These are phyloP conservation scores for Opisthocomus hoazin DNA, from an alignment of 2,113 vertebrate species.

Conservation along the genomic window DNA sequence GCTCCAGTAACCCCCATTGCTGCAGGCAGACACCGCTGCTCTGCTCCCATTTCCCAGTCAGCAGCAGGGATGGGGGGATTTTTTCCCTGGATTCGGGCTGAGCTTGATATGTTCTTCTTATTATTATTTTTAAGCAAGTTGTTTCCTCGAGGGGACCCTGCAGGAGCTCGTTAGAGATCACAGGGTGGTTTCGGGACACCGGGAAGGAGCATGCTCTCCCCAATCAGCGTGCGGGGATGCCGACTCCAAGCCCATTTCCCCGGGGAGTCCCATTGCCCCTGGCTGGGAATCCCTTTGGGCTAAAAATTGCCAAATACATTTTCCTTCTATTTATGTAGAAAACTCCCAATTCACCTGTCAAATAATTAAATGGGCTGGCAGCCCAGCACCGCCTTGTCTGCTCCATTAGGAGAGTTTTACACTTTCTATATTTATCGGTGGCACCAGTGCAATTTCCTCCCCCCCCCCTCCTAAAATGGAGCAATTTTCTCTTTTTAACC, in stretches of 20 bases:
- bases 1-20: neutral
- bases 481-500: slow-evolving; percentile 64
- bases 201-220: neutral
- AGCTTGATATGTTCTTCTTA: neutral
- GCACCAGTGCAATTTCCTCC: neutral
- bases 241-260: neutral
- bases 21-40: neutral
- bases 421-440: neutral
- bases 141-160: neutral
- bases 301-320: neutral
- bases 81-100: neutral
- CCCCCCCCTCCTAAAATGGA: neutral
- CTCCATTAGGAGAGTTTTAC: neutral
- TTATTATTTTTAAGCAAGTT: neutral
- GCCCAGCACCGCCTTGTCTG: neutral
- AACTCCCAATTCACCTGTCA: slow-evolving; percentile 22
- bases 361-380: neutral
- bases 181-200: accelerated
- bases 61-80: neutral
- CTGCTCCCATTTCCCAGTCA: neutral
- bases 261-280: accelerated
- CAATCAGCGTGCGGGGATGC: neutral
- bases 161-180: slow-evolving; percentile 21
- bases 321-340: neutral
- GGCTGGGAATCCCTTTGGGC: neutral